Evolutionary conservation across 1,140 invertebrate species (phyloP).

Genomic region (Lanistes nyassanus): DNA sequence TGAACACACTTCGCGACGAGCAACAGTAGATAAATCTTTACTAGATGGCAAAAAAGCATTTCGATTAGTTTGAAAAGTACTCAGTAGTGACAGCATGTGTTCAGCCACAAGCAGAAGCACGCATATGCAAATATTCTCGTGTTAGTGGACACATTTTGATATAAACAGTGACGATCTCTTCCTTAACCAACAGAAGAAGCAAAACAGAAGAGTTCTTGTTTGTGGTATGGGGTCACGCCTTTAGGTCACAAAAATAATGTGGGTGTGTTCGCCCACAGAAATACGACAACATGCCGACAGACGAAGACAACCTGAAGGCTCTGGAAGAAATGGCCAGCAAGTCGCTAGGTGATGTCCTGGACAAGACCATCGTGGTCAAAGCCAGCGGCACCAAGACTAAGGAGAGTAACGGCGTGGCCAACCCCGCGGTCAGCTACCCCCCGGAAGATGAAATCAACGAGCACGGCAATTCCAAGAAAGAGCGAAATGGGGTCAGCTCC

Average conservation of each 20-base stretch:
- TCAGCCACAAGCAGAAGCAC: too few relatives aligned
- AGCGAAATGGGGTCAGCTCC: too few relatives aligned
- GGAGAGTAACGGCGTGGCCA: neutral
- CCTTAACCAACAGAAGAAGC: neutral
- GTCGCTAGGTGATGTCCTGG: neutral
- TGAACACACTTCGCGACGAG: too few relatives aligned
- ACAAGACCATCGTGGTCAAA: neutral
- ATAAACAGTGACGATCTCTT: too few relatives aligned
- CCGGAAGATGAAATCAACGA: neutral
- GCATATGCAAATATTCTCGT: neutral
- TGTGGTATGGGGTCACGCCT: neutral
- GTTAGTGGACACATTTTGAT: too few relatives aligned
- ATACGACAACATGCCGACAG: conserved; percentile 17
- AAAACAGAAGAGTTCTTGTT: neutral
- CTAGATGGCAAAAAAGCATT: too few relatives aligned
- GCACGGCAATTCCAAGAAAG: too few relatives aligned
- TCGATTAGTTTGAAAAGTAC: too few relatives aligned
- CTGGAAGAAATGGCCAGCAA: conserved; percentile 11
- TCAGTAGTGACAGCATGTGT: neutral
- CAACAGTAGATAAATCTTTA: too few relatives aligned
- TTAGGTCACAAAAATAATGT: too few relatives aligned
- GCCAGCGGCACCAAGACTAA: neutral
- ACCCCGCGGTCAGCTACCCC: neutral
- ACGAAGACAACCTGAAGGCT: neutral
- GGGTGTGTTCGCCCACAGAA: conserved; percentile 3